A percentile compares a stretch with the other conserved stretches of the same genome.
Evolutionary conservation across 2,888 invertebrate genomes (phyloP).

Genomic region (Drosophila mettleri): DNA sequence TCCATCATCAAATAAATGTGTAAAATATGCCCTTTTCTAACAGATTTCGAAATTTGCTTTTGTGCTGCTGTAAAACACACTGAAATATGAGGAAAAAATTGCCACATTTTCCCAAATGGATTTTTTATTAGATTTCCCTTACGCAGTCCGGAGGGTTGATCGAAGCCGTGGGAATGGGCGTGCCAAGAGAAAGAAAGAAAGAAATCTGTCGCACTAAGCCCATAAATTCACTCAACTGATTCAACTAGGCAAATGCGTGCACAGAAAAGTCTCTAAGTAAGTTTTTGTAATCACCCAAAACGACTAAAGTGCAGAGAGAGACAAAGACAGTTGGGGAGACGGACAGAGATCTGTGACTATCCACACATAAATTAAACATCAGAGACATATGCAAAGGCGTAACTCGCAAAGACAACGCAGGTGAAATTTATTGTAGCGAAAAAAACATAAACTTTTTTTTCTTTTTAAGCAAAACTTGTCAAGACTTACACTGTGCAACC

Average conservation of each 20-base stretch:
- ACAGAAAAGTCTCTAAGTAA: constrained; percentile 51
- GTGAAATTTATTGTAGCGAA: constrained; percentile 75
- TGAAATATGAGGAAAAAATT: constrained; percentile 79
- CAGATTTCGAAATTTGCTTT: constrained; percentile 75
- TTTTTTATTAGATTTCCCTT: constrained; percentile 67
- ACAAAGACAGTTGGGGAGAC: neutral
- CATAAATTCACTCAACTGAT: constrained; percentile 35
- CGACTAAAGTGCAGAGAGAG: neutral
- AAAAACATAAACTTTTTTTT: constrained; percentile 18
- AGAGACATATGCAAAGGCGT: constrained; percentile 83
- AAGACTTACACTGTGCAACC: constrained; percentile 47
- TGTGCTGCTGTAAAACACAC: constrained; percentile 58
- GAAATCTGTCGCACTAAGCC: constrained; percentile 34
- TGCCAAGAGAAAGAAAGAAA: neutral
- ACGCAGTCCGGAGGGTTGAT: constrained; percentile 39
- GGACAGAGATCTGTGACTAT: constrained; percentile 24
- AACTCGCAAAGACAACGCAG: constrained; percentile 68
- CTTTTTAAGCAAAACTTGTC: constrained; percentile 28
- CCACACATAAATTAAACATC: constrained; percentile 71
- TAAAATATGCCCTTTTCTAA: constrained; percentile 76
- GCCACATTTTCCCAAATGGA: constrained; percentile 70
- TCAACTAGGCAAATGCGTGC: constrained; percentile 45
- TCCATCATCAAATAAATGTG: constrained; percentile 77
- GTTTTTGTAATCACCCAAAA: constrained; percentile 37
- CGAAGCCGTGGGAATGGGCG: constrained; percentile 45